These are phyloP conservation scores for Nautilus pompilius DNA, from an alignment of 1,140 invertebrate genomes.

Conservation along the genomic window DNA sequence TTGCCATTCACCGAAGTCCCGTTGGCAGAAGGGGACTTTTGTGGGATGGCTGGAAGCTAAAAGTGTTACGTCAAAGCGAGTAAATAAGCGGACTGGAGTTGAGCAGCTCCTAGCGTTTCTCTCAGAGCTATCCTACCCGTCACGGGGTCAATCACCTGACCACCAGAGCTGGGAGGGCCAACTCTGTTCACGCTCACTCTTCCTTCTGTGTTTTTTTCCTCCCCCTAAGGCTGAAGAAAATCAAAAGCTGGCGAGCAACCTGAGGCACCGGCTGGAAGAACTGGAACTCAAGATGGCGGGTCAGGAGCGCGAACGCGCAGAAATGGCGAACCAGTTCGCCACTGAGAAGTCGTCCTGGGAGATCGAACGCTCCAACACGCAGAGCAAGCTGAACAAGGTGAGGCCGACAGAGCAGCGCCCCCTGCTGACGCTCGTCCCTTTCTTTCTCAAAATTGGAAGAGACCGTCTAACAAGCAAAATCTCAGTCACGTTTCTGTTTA, in stretches of 20 bases:
- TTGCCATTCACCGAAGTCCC: no score
- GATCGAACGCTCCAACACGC: constrained; percentile 83
- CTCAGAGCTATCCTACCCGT: no score
- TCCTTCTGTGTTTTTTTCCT: neutral
- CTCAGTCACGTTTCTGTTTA: no score
- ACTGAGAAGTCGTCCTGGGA: constrained; percentile 84
- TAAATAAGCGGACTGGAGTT: no score
- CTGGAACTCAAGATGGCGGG: constrained; percentile 79
- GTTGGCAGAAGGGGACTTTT: no score
- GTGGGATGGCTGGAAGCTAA: no score
- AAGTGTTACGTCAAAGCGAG: no score
- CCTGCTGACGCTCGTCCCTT: neutral
- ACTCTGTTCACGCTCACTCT: neutral
- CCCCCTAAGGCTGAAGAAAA: constrained; percentile 31
- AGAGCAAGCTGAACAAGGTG: constrained; percentile 88
- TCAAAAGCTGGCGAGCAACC: constrained; percentile 51
- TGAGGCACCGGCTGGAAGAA: constrained; percentile 60
- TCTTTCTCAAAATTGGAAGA: no score
- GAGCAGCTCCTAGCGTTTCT: no score
- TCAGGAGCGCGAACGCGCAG: constrained; percentile 84
- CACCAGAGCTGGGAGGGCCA: neutral
- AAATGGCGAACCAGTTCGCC: constrained; percentile 83
- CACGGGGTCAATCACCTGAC: no score
- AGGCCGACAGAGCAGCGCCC: no score
- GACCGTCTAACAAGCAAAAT: no score